Base-by-base conservation (phyloP, 2,888 invertebrate genomes). In the Caenorhabditis imperialis region DNA sequence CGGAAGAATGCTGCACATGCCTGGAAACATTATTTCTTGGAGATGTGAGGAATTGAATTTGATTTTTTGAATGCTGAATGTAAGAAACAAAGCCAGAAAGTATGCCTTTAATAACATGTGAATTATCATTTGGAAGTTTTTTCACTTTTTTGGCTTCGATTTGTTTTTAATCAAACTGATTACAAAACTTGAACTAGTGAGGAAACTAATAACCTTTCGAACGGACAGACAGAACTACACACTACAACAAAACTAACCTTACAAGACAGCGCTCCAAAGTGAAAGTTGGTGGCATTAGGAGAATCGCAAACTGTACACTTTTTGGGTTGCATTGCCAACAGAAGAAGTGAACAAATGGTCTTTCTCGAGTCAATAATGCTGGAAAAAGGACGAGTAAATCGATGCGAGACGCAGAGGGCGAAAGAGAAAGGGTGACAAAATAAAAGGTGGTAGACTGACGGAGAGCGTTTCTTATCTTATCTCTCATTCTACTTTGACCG, bases 1-100 rank as follows among this genome's bases (percentile, higher is more conserved):
- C 74, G 74, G 48, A 74, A 74, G 48, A 74, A 74, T 6, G 74
- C 74, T 0, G 74, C 74, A 22, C 74, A 74, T 3, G 74, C 74
- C 74, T 74, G 57, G 4, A n/a, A n/a, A 33, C 10, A 27, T 48
- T 47, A 14, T 8, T 47, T 47, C n/a, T 6, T 7, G 27, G 27
- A 30, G 4, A 16, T 44, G 12, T 20, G n/a, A n/a, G n/a, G n/a
- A n/a, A n/a, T n/a, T n/a, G n/a, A n/a, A n/a, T n/a, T n/a, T n/a
- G n/a, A n/a, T n/a, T n/a, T n/a, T n/a, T n/a, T n/a, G n/a, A n/a
- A n/a, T n/a, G n/a, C 5, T 16, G 12, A 50, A 33, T 33, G 3
- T 12, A n/a, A 30, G 30, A 30, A 30, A 27, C 5, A 48, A 25
- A 30, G 20, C 7, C 3, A 23, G 47, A 23, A 1, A 25, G 7